Conservation (phyloP, 30 jellyfish, hydroid and myxozoan species). For the Hydra vulgaris region DNA sequence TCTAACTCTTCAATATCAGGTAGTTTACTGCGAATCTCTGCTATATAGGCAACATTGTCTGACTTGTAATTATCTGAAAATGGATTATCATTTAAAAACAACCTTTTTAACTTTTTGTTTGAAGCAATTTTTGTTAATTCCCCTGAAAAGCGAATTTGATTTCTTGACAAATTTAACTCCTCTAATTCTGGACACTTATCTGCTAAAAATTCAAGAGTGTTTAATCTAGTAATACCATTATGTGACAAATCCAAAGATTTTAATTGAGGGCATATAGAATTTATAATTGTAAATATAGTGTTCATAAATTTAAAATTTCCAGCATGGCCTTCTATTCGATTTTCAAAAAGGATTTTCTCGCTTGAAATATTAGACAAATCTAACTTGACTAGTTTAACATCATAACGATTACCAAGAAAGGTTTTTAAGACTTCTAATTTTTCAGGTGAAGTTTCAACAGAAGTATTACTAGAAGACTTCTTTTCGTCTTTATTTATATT, state of each 20-base stretch:
- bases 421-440: slow-evolving; percentile 18
- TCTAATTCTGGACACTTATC: slow-evolving; percentile 47
- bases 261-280: slow-evolving; percentile 11
- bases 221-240: slow-evolving; percentile 34
- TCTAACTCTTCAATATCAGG: slow-evolving; percentile 42
- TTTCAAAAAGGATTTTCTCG: slow-evolving; percentile 4
- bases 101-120: slow-evolving; percentile 8
- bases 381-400: slow-evolving; percentile 9
- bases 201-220: slow-evolving; percentile 22
- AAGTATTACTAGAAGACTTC: neutral
- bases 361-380: slow-evolving; percentile 9
- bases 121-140: slow-evolving; percentile 1
- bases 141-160: slow-evolving; percentile 29
- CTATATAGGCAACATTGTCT: slow-evolving; percentile 8
- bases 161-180: slow-evolving; percentile 36
- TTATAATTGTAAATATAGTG: slow-evolving; percentile 11
- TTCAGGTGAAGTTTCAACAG: slow-evolving; percentile 20
- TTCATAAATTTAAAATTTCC: slow-evolving; percentile 3
- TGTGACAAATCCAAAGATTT: slow-evolving; percentile 50
- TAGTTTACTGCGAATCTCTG: slow-evolving; percentile 8
- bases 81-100: slow-evolving; percentile 29
- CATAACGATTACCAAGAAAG: slow-evolving; percentile 16
- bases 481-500: neutral
- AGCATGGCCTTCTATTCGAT: slow-evolving; percentile 2
- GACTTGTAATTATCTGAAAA: slow-evolving; percentile 10